Evolutionary conservation across 2,888 invertebrate genomes (phyloP).

Genomic region (Odontothrips loti): DNA sequence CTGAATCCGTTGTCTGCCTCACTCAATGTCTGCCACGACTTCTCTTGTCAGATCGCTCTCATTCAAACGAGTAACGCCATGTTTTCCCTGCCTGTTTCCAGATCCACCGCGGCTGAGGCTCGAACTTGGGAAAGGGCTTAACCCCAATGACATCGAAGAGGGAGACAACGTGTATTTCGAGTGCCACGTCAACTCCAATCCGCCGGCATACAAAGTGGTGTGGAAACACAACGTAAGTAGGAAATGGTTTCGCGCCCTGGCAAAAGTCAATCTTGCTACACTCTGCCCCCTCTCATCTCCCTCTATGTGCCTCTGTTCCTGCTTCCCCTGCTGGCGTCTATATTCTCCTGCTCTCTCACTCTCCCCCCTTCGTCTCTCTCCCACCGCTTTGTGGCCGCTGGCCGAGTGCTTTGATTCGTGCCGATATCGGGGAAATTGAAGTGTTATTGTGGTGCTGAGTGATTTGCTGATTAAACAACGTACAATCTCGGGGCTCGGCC

Average conservation of each 20-base stretch:
- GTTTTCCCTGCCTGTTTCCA: conserved; percentile 42
- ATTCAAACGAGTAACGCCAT: neutral
- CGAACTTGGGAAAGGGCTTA: conserved; percentile 65
- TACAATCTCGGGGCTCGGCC: neutral
- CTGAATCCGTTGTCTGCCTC: too few relatives aligned
- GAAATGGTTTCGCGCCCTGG: neutral
- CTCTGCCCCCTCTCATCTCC: too few relatives aligned
- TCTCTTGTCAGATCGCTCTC: neutral
- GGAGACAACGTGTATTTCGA: conserved; percentile 74
- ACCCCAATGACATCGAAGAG: conserved; percentile 73
- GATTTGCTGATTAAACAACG: neutral
- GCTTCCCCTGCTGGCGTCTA: too few relatives aligned
- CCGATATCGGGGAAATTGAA: too few relatives aligned
- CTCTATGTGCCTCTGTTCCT: too few relatives aligned
- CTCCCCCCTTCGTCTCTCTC: neutral
- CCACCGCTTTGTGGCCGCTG: neutral
- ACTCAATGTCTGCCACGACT: too few relatives aligned
- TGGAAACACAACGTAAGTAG: conserved; percentile 74
- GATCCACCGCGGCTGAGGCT: conserved; percentile 65
- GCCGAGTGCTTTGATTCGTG: too few relatives aligned
- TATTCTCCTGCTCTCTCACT: neutral
- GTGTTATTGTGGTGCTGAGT: neutral
- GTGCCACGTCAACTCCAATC: conserved; percentile 71
- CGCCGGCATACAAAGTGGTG: conserved; percentile 70
- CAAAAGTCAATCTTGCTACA: too few relatives aligned